Conservation (phyloP, 2,797 vertebrate genomes). For the Masticophis lateralis region DNA sequence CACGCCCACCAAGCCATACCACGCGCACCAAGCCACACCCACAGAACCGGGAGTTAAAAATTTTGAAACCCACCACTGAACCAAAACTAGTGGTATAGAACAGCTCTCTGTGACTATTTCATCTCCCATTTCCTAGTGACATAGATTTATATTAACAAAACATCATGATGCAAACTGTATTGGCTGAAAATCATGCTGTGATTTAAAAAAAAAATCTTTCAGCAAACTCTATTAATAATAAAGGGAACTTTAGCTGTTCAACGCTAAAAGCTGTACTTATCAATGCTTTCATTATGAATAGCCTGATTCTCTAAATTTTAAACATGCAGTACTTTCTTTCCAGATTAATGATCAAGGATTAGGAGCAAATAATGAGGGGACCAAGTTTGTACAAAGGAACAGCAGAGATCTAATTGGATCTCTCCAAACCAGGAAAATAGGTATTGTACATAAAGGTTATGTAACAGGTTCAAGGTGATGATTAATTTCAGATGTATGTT, state of each 20-base stretch:
- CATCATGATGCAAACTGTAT: accelerated
- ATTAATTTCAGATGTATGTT: background rate
- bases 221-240: background rate
- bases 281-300: background rate
- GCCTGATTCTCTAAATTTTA: background rate
- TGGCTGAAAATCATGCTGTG: background rate
- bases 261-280: accelerated
- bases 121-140: background rate
- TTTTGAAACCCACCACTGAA: no score
- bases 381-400: background rate
- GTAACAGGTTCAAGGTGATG: background rate
- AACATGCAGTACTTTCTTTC: background rate
- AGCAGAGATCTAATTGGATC: background rate
- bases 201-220: accelerated
- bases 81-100: background rate
- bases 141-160: conserved; percentile 17
- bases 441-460: background rate
- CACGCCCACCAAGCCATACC: no score
- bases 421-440: background rate
- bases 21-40: no score
- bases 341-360: background rate
- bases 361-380: background rate
- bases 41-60: no score
- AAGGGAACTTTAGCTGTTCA: background rate
- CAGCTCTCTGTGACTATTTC: background rate